Conservation (phyloP, 2,113 vertebrate species). For the Rhea americana region DNA sequence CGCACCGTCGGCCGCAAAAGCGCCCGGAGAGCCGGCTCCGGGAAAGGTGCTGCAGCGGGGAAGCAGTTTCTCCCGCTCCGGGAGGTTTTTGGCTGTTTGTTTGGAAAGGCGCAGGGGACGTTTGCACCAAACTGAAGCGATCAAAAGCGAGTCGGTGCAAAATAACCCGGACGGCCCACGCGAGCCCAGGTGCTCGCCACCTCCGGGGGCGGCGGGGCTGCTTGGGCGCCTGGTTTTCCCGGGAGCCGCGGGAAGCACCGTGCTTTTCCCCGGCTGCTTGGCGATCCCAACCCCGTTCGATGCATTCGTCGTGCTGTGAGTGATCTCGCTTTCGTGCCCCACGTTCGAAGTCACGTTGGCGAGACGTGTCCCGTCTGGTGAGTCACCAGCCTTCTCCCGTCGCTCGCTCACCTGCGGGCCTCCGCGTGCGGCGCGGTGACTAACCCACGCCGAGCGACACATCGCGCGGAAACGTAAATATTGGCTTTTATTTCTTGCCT, state of each 20-base stretch:
- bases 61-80: neutral
- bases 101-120: neutral
- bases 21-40: neutral
- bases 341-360: neutral
- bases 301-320: neutral
- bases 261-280: neutral
- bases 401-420: neutral
- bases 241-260: neutral
- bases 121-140: accelerated
- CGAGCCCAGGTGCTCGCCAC: neutral
- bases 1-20: accelerated
- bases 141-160: accelerated
- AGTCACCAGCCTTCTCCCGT: slow-evolving; percentile 25
- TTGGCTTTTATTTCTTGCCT: neutral
- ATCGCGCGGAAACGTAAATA: neutral
- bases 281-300: neutral
- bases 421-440: neutral
- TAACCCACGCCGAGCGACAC: slow-evolving; percentile 3
- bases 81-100: neutral
- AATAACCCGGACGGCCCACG: neutral
- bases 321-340: neutral
- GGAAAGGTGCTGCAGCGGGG: neutral
- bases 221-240: neutral
- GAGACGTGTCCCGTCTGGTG: neutral
- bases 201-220: neutral